These are phyloP conservation scores for Gryllus longicercus DNA, from an alignment of 2,888 invertebrate genomes.

Conservation along the genomic window DNA sequence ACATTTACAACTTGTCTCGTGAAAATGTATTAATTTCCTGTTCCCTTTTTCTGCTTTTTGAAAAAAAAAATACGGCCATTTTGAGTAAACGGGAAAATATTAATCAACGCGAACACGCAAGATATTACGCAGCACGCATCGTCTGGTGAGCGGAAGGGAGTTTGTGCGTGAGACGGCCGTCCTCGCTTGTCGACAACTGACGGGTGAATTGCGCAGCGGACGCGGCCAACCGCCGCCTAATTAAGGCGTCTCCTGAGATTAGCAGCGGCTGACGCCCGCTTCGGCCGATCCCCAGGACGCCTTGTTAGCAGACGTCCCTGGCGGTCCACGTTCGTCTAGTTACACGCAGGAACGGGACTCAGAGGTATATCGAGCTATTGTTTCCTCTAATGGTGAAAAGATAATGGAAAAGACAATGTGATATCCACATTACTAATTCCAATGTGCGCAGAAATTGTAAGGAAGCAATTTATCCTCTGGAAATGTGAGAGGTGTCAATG, in stretches of 20 bases:
- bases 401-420: too few species aligned
- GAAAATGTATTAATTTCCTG: conserved; percentile 17
- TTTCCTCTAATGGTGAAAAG: too few species aligned
- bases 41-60: neutral
- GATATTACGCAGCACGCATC: neutral
- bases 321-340: too few species aligned
- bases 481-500: too few species aligned
- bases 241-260: neutral
- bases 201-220: conserved; percentile 4
- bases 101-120: conserved; percentile 2
- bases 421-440: too few species aligned
- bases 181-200: neutral
- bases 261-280: neutral
- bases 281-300: too few species aligned
- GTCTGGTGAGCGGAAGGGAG: neutral
- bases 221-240: neutral
- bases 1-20: neutral
- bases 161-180: neutral
- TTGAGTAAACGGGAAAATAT: neutral
- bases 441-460: too few species aligned
- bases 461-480: too few species aligned
- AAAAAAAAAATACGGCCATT: neutral
- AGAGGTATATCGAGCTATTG: too few species aligned
- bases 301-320: too few species aligned
- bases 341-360: too few species aligned